phyloP scores from a whole-genome alignment of 2,797 vertebrate genomes.

The Bradypodion ventrale region DNA sequence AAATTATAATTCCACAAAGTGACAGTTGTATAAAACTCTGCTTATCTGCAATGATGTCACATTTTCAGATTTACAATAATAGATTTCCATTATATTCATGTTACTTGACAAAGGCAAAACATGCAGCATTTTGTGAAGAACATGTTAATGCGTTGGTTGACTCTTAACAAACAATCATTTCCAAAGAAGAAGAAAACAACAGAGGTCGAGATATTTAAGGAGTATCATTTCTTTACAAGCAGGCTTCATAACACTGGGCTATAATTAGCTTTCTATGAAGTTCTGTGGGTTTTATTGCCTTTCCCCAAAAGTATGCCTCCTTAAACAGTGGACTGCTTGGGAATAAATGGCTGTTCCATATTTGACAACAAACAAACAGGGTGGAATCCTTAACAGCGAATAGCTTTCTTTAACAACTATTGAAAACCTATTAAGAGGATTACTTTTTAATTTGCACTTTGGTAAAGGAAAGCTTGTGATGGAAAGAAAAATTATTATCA shows the following conservation, averaged over 20 bases:
- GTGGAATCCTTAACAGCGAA: constrained; percentile 50
- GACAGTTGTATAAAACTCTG: background rate
- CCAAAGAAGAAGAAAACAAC: constrained; percentile 7
- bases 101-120: background rate
- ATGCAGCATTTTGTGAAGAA: background rate
- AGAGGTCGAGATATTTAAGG: background rate
- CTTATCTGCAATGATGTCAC: background rate
- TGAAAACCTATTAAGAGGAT: constrained; percentile 62
- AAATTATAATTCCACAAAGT: background rate
- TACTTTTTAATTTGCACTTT: constrained; percentile 69
- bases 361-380: constrained; percentile 54
- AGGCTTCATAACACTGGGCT: background rate
- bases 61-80: background rate
- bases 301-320: constrained; percentile 2
- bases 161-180: background rate
- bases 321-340: constrained; percentile 45
- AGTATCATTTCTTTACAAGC: background rate
- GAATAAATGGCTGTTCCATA: constrained; percentile 46
- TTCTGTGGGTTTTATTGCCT: constrained; percentile 7
- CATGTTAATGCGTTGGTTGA: background rate
- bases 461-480: constrained; percentile 47
- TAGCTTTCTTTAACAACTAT: constrained; percentile 54
- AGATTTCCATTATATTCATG: background rate
- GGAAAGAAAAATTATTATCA: constrained; percentile 66
- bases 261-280: background rate